Evolutionary conservation across 2,113 vertebrate species (phyloP), one percentile per base, ranked within the genome.

Genomic region (Columba livia): DNA sequence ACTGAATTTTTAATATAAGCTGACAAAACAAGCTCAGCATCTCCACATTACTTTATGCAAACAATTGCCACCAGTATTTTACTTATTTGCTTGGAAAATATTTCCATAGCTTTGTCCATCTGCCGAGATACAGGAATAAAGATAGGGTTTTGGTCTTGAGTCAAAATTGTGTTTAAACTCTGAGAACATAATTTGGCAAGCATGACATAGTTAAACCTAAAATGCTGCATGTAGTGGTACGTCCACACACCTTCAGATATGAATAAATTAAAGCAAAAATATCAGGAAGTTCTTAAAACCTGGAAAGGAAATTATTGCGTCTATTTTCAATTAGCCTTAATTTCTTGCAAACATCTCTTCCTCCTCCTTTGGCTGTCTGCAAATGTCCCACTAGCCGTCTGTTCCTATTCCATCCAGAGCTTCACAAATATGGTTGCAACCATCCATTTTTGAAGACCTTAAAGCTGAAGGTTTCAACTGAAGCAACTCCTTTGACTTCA

Each of bases 1-100:
- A 32, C 77, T 94, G 73, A 90, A 96, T 90, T 94, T 90, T 89
- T 84, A 92, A 96, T 82, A 87, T 56, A 80, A 93, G 42, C 60
- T 91, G 71, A 85, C 56, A 91, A 88, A 89, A 87, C 17, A 67
- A 54, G 16, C 0, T 0, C 4, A 75, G 26, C 48, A 83, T 28
- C 72, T 86, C 60, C 44, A 72, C 32, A 17, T 10, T 47, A 18
- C 25, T 81, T 86, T 72, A 79, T 28, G 17, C 31, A 92, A 93
- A 79, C 18, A 92, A 66, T 50, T 61, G 38, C 19, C 91, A 66
- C 60, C 72, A 75, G 38, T 18, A 62, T 89, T 88, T 94, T 73
- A 38, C 36, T 75, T 44, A 51, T 73, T 80, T 79, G 38, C 42
- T 73, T 38, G 20, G 31, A 64, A 93, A 91, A 25, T 61, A 87